phyloP scores from a whole-genome alignment of 92 coral and sea anemone genomes.

The Epizoanthus ramosus region DNA sequence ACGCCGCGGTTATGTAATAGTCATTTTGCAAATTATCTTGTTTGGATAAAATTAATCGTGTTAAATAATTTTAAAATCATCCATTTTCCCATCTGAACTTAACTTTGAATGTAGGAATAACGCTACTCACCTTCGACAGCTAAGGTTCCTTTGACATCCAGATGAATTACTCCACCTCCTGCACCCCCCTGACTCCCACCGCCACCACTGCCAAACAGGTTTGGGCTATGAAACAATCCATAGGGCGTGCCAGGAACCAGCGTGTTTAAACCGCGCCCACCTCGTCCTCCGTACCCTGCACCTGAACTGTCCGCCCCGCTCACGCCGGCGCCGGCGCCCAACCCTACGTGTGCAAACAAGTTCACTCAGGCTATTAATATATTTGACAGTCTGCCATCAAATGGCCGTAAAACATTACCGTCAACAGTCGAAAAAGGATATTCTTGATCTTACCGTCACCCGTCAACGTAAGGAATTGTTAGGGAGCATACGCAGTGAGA shows the following conservation, averaged over 20 bases:
- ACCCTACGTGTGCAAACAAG: conserved; percentile 5
- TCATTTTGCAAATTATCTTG: too few relatives aligned
- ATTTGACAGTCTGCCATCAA: too few relatives aligned
- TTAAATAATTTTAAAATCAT: too few relatives aligned
- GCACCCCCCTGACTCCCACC: conserved; percentile 67
- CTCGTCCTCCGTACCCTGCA: conserved; percentile 73
- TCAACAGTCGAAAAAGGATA: too few relatives aligned
- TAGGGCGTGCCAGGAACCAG: conserved; percentile 60
- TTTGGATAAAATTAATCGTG: too few relatives aligned
- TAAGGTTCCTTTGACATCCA: conserved; percentile 47
- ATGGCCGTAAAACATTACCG: too few relatives aligned
- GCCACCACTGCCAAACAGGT: conserved; percentile 75
- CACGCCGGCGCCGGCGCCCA: conserved; percentile 66
- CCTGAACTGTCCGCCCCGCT: conserved; percentile 69
- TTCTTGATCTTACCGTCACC: too few relatives aligned
- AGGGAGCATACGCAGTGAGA: too few relatives aligned
- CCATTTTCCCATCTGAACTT: neutral
- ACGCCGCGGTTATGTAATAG: too few relatives aligned
- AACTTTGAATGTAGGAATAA: neutral
- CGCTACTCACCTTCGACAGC: conserved; percentile 60
- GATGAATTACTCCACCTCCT: conserved; percentile 72
- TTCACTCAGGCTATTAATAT: neutral
- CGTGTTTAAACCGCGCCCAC: conserved; percentile 62
- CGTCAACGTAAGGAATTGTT: too few relatives aligned
- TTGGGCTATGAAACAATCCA: conserved; percentile 53